Percentiles rank a stretch among this genome's conserved stretches.
Conservation (phyloP, 2,888 invertebrate genomes). For the Apamea sordens region DNA sequence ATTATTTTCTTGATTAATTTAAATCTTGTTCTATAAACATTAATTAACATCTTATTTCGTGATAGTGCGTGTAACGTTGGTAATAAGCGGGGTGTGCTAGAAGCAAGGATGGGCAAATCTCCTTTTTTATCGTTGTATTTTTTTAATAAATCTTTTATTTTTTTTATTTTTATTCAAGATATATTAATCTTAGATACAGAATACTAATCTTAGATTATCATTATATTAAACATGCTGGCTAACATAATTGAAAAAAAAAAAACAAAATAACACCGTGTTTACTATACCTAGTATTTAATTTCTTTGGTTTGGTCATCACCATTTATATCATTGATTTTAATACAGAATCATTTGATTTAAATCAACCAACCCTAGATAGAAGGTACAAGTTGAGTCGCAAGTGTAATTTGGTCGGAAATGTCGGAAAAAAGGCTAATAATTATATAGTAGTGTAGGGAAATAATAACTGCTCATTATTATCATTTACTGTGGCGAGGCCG, state of each 20-base stretch:
- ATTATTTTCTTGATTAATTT: slow-evolving; percentile 80
- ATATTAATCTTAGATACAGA: too few relatives aligned
- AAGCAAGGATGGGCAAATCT: background rate
- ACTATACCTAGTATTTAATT: background rate
- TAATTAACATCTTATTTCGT: slow-evolving; percentile 80
- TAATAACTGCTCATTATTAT: slow-evolving; percentile 86
- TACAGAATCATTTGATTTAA: background rate
- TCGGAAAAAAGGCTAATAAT: slow-evolving; percentile 84
- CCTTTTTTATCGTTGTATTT: background rate
- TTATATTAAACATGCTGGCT: background rate
- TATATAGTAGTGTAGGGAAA: slow-evolving; percentile 81
- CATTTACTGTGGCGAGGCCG: slow-evolving; percentile 75
- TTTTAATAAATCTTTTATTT: too few relatives aligned
- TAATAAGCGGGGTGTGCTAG: slow-evolving; percentile 57
- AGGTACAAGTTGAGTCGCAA: slow-evolving; percentile 64
- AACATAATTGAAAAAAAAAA: background rate
- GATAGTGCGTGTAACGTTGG: slow-evolving; percentile 78
- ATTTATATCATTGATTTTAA: background rate
- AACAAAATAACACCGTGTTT: background rate
- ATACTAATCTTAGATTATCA: too few relatives aligned
- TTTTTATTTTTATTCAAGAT: background rate
- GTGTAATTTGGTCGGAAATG: slow-evolving; percentile 84
- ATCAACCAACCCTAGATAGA: slow-evolving; percentile 40
- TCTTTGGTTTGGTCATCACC: too few relatives aligned
- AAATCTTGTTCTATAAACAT: slow-evolving; percentile 79